A percentile compares a stretch with the other conserved stretches of the same genome.
phyloP scores from a whole-genome alignment of 2,888 invertebrate species.

The Tinea semifulvella region DNA sequence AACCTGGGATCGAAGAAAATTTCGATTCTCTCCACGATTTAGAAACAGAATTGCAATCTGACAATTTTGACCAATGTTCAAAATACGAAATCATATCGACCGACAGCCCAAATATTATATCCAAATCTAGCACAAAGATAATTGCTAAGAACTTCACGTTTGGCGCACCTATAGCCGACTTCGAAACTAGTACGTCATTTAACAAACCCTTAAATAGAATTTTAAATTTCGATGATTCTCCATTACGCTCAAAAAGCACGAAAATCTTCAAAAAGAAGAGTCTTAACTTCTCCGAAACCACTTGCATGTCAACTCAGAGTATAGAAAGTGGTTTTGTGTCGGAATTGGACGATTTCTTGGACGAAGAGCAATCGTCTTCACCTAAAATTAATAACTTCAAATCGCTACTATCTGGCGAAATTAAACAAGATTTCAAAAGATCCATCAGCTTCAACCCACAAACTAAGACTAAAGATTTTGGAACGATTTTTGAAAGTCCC shows the following conservation, averaged over 20 bases:
- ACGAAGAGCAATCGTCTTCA: slow-evolving; percentile 45
- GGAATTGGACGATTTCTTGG: slow-evolving; percentile 49
- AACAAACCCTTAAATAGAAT: slow-evolving; percentile 38
- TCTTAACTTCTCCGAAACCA: slow-evolving; percentile 33
- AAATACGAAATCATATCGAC: slow-evolving; percentile 62
- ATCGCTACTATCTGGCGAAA: slow-evolving; percentile 43
- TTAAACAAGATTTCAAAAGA: slow-evolving; percentile 32
- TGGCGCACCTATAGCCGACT: slow-evolving; percentile 51
- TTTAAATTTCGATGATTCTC: slow-evolving; percentile 54
- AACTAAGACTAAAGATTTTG: too few species aligned
- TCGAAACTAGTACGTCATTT: slow-evolving; percentile 50
- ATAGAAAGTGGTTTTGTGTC: slow-evolving; percentile 60
- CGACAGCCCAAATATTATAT: slow-evolving; percentile 56
- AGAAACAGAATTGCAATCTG: slow-evolving; percentile 51
- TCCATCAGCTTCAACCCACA: too few species aligned
- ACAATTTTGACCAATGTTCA: slow-evolving; percentile 49
- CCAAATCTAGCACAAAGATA: slow-evolving; percentile 39
- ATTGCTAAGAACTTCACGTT: slow-evolving; percentile 44
- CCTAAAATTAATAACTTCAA: slow-evolving; percentile 49
- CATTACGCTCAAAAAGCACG: slow-evolving; percentile 26
- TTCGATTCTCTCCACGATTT: slow-evolving; percentile 49
- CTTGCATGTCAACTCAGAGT: not conserved
- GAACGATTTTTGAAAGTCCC: slow-evolving; percentile 36
- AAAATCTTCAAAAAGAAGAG: slow-evolving; percentile 42
- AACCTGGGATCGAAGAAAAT: slow-evolving; percentile 30